Conservation (phyloP, 2,113 vertebrate species). For the Dipodomys spectabilis region DNA sequence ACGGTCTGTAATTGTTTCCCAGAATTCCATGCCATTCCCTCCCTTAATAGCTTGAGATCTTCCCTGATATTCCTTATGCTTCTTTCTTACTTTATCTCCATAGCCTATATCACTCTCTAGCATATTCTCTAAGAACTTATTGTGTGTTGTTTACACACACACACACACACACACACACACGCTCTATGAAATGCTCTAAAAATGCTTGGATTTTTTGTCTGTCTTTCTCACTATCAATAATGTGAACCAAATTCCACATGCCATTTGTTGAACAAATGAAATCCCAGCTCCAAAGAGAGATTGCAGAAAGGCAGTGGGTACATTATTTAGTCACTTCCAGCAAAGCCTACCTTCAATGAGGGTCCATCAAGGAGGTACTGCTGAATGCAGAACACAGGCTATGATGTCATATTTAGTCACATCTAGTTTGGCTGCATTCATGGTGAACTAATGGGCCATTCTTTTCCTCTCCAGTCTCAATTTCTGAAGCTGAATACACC, state of each 20-base stretch:
- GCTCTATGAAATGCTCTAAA: neutral
- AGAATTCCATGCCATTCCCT: neutral
- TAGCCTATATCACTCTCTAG: neutral
- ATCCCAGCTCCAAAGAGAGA: neutral
- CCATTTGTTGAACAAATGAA: neutral
- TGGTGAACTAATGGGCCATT: neutral
- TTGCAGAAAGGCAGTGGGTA: neutral
- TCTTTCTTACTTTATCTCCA: neutral
- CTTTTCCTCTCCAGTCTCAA: neutral
- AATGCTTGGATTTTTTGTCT: neutral
- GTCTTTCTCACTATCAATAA: neutral
- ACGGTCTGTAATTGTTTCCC: neutral
- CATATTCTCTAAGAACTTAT: neutral
- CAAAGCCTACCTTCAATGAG: neutral
- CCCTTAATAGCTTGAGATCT: neutral
- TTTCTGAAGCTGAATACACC: constrained; percentile 49
- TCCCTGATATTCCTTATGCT: neutral
- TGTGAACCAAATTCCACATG: neutral
- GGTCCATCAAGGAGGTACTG: fast-evolving
- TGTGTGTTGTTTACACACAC: neutral
- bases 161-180: neutral
- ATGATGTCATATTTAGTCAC: neutral
- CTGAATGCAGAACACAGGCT: neutral
- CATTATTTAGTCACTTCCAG: neutral
- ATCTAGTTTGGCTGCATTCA: neutral